Evolutionary conservation across 2,888 invertebrate species (phyloP).

Genomic region (Eueremaeus valkanovi): DNA sequence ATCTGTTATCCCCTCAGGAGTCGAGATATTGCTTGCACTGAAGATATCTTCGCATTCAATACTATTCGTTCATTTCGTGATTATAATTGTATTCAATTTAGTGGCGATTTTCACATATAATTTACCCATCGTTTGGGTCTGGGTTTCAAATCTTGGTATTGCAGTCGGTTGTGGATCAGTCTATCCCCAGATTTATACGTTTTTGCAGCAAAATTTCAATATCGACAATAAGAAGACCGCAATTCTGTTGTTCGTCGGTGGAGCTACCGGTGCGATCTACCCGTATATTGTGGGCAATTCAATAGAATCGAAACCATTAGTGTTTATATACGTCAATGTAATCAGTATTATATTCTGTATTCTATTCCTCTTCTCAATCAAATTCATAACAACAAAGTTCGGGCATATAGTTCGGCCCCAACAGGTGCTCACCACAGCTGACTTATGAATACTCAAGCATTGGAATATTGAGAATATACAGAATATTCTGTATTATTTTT

Average conservation of each 20-base stretch:
- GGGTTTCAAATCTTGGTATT: slow-evolving; percentile 23
- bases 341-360: slow-evolving; percentile 26
- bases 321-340: slow-evolving; percentile 11
- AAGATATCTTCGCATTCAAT: background rate
- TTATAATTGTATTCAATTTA: slow-evolving; percentile 10
- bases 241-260: slow-evolving; percentile 3
- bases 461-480: no score
- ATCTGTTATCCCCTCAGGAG: no score
- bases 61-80: background rate
- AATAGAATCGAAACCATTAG: background rate
- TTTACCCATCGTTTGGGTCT: slow-evolving; percentile 1
- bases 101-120: slow-evolving; percentile 14
- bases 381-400: background rate
- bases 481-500: no score
- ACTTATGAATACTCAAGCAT: no score
- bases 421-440: background rate
- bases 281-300: slow-evolving; percentile 17
- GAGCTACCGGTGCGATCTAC: background rate
- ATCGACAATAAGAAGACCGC: slow-evolving; percentile 25
- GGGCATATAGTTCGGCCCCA: background rate
- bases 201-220: slow-evolving; percentile 22
- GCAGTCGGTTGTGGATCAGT: slow-evolving; percentile 30
- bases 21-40: background rate
- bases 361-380: background rate
- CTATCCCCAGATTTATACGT: slow-evolving; percentile 17